phyloP scores from a whole-genome alignment of 30 jellyfish, hydroid and myxozoan species.

The Sanderia malayensis region DNA sequence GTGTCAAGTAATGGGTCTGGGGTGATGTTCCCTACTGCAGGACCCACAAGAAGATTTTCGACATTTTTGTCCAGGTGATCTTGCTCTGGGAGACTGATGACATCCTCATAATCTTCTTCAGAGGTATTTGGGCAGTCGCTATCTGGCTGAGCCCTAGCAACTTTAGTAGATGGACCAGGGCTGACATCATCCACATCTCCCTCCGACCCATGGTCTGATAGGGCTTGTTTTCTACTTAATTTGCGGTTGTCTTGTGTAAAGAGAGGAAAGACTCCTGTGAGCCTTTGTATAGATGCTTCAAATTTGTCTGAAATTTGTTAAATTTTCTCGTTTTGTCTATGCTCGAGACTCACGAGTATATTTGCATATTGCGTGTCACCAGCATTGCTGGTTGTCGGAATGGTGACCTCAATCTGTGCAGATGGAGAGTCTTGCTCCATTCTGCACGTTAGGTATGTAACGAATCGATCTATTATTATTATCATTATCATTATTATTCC shows the following conservation, averaged over 20 bases:
- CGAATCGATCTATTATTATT: too few species aligned
- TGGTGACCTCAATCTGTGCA: slow-evolving; percentile 19
- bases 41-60: slow-evolving; percentile 20
- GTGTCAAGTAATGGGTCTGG: slow-evolving; percentile 20
- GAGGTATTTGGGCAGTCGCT: slow-evolving; percentile 7
- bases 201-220: background rate
- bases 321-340: slow-evolving; percentile 6
- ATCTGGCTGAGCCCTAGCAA: slow-evolving; percentile 20
- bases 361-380: slow-evolving; percentile 15
- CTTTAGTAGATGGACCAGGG: background rate
- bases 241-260: background rate
- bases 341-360: slow-evolving; percentile 6
- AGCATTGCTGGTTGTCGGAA: slow-evolving; percentile 23
- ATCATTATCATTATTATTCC: too few species aligned
- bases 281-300: slow-evolving; percentile 20
- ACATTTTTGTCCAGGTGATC: slow-evolving; percentile 17
- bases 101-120: slow-evolving; percentile 9
- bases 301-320: slow-evolving; percentile 4
- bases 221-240: slow-evolving; percentile 8
- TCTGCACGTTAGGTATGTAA: slow-evolving; percentile 10
- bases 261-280: slow-evolving; percentile 9
- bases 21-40: slow-evolving; percentile 1
- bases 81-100: slow-evolving; percentile 4
- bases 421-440: slow-evolving; percentile 25
- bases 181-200: slow-evolving; percentile 13